These are phyloP conservation scores for Gastrophysa polygoni DNA, from an alignment of 2,888 invertebrate genomes.

Conservation along the genomic window DNA sequence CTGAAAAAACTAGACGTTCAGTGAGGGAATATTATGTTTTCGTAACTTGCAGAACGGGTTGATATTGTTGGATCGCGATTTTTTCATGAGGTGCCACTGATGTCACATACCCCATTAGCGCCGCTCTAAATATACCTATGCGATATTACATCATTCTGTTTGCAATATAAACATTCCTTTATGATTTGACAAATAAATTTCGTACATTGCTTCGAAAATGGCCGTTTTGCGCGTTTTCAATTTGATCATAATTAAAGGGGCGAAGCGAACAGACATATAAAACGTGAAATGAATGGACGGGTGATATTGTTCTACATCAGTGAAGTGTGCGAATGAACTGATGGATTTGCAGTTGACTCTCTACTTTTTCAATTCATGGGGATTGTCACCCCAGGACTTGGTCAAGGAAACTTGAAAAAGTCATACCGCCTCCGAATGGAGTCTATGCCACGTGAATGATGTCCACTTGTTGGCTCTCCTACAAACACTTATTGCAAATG, in stretches of 20 bases:
- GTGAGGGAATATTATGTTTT: too few relatives aligned
- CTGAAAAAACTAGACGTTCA: too few relatives aligned
- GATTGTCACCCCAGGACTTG: too few relatives aligned
- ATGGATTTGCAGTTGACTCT: too few relatives aligned
- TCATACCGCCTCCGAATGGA: too few relatives aligned
- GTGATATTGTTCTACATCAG: slow-evolving; percentile 13
- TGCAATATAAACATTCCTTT: slow-evolving; percentile 57
- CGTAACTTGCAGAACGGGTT: too few relatives aligned
- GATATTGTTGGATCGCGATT: not conserved
- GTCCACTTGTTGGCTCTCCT: too few relatives aligned
- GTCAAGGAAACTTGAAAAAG: too few relatives aligned
- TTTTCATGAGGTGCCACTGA: not conserved
- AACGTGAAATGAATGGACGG: slow-evolving; percentile 41
- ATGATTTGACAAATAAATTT: slow-evolving; percentile 58
- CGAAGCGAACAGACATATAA: slow-evolving; percentile 42
- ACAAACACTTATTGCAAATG: too few relatives aligned
- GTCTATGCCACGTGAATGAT: too few relatives aligned
- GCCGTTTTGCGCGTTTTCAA: slow-evolving; percentile 50
- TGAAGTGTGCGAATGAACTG: not conserved
- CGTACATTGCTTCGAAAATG: slow-evolving; percentile 45
- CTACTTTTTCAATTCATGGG: too few relatives aligned
- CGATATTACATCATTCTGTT: slow-evolving; percentile 54
- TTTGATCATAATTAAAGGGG: slow-evolving; percentile 48
- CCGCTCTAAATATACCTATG: slow-evolving; percentile 59
- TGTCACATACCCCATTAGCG: slow-evolving; percentile 56